phyloP scores from a whole-genome alignment of 2,888 invertebrate genomes.

The Caenorhabditis sp. region DNA sequence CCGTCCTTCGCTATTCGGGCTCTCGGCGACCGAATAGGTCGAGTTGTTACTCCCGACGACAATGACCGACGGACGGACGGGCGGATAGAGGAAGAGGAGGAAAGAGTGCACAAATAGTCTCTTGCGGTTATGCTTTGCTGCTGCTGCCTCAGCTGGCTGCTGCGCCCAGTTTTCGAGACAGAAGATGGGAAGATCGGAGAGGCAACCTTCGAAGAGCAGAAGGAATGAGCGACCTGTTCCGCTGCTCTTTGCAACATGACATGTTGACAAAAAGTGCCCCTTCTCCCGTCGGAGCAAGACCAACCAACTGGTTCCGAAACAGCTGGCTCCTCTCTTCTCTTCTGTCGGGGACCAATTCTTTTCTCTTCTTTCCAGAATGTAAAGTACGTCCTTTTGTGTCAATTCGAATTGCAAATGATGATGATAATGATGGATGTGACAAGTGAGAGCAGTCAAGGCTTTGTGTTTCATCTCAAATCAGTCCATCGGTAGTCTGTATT shows the following conservation, averaged over 20 bases:
- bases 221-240: slow-evolving; percentile 18
- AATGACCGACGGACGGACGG: slow-evolving; percentile 23
- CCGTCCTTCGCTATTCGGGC: slow-evolving; percentile 8
- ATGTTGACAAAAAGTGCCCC: not conserved
- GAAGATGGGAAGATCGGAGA: not conserved
- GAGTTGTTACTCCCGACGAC: slow-evolving; percentile 42
- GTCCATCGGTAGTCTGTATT: no score
- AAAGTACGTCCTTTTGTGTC: not conserved
- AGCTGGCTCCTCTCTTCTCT: slow-evolving; percentile 1
- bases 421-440: no score
- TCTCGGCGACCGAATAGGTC: slow-evolving; percentile 14
- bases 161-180: slow-evolving; percentile 16
- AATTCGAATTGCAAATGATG: no score
- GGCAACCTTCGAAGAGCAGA: slow-evolving; percentile 33
- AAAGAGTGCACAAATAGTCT: slow-evolving; percentile 22
- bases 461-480: no score
- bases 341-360: no score
- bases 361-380: no score
- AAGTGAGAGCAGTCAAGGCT: no score
- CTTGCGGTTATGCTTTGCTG: slow-evolving; percentile 10
- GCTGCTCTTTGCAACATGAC: slow-evolving; percentile 9
- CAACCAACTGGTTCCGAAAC: not conserved
- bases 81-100: slow-evolving; percentile 1
- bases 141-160: slow-evolving; percentile 5
- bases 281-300: not conserved